Evolutionary conservation across 2,113 vertebrate species (phyloP), one percentile per base, ranked within the genome.

Genomic region (Aegithalos caudatus): DNA sequence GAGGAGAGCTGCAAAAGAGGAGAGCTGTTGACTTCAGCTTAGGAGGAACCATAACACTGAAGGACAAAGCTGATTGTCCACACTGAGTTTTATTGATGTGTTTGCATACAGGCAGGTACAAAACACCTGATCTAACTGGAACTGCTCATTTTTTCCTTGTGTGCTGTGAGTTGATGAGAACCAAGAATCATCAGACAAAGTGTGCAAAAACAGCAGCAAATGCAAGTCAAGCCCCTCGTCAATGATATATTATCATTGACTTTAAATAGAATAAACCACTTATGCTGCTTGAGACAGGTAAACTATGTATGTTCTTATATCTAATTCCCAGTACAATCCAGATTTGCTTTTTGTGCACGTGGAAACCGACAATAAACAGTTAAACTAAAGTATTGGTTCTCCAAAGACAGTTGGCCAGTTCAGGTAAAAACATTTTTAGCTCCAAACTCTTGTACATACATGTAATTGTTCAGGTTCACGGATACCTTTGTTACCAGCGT

Each of bases 101-200:
- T 96, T 97, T 97, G 38, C 60, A 66, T 91, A 80, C 42, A 37
- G 90, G 44, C 57, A 47, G 27, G 15, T 92, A 73, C 67, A 96
- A 93, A 96, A 88, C 2, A 27, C 25, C 19, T 82, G 74, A 84
- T 86, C 83, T 92, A 65, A 88, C 47, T 53, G 60, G 65, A 96
- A 53, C 33, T 84, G 70, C 62, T 95, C 60, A 28, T 78, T 60
- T 14, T 86, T 96, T 76, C 10, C 16, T 74, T 71, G 28, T 14
- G 20, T 3, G 1, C 15, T 64, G 19, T 69, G 42, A 37, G 11
- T 5, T 38, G 19, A 31, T 69, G 54, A 57, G 60, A 87, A 57
- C 11, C n/a, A 76, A 40, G 38, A 40, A 50, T n/a, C 50, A 35
- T 24, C 23, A 37, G 29, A 35, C 7, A 60, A 66, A 78, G 4